Evolutionary conservation across 2,888 invertebrate species (phyloP), one percentile per base, ranked within the genome.

Genomic region (Nemurella pictetii): DNA sequence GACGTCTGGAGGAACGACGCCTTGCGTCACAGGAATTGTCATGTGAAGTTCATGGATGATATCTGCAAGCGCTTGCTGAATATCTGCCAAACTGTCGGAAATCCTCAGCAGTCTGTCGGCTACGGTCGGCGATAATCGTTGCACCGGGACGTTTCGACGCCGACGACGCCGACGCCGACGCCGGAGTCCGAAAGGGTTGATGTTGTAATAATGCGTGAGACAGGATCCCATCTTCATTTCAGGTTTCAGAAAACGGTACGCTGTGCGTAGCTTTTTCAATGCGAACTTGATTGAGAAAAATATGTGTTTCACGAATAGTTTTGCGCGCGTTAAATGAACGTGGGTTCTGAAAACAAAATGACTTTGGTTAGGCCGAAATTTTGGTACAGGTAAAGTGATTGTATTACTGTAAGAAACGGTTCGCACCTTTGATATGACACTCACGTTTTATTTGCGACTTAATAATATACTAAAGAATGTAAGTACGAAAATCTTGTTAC

Each of bases 181-280:
- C 20, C 28, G 78, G 5, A 30, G 30, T 7, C 78, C 78, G 29
- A 78, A 78, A n/a, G 30, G 78, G 30, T 55, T 72, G 28, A 72
- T 12, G 72, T 82, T 55, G 82, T 55, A 82, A 72, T 82, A 82
- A n/a, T 82, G 27, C 28, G 55, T 82, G n/a, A 82, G n/a, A 29
- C 82, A 82, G 20, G 29, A 28, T 5, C 82, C 82, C 55, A 82
- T n/a, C 26, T 55, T 72, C 72, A 82, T 27, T 72, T 82, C 82
- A 0, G 82, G 82, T 27, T 82, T 82, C 55, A 82, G 55, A 25
- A 72, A 82, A 3, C 29, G 55, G 20, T 82, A 82, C 28, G 27
- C 29, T 12, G 82, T 26, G 12, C 82, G 82, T 2, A 82, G 12
- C 55, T 12, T 15, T 28, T 82, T 72, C 82, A 82, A 55, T 0